A percentile compares a stretch with the other conserved stretches of the same genome.
Conservation (phyloP, 2,797 vertebrate species). For the Oreochromis grahami region DNA sequence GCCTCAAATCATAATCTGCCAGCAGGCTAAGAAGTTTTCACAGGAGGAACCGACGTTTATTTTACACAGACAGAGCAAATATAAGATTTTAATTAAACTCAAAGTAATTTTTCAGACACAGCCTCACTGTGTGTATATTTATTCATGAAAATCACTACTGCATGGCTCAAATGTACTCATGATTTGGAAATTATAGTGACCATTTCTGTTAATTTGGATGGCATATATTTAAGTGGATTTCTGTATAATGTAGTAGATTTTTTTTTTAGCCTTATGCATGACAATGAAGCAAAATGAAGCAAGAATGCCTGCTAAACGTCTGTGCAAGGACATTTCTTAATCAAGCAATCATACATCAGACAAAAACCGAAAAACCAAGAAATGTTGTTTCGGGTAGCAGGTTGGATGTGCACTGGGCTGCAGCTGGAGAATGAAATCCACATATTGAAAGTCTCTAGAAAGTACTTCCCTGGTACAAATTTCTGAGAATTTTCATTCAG, state of each 20-base stretch:
- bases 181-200: background rate
- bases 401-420: background rate
- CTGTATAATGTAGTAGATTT: background rate
- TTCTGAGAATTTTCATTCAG: background rate
- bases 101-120: background rate
- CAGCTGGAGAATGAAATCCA: background rate
- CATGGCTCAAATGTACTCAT: background rate
- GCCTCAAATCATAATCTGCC: background rate
- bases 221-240: background rate
- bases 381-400: background rate
- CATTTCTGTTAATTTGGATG: background rate
- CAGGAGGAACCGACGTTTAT: background rate
- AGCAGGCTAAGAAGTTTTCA: background rate
- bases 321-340: background rate
- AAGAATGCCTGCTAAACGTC: background rate
- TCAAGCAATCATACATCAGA: fast-evolving
- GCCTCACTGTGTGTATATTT: background rate
- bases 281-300: background rate
- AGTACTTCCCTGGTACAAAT: background rate
- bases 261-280: background rate
- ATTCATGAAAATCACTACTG: background rate
- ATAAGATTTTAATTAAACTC: background rate
- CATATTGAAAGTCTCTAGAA: background rate
- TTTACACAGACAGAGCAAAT: background rate
- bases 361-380: background rate